These are phyloP conservation scores for Buteo buteo DNA, from an alignment of 2,113 vertebrate species.

Conservation along the genomic window DNA sequence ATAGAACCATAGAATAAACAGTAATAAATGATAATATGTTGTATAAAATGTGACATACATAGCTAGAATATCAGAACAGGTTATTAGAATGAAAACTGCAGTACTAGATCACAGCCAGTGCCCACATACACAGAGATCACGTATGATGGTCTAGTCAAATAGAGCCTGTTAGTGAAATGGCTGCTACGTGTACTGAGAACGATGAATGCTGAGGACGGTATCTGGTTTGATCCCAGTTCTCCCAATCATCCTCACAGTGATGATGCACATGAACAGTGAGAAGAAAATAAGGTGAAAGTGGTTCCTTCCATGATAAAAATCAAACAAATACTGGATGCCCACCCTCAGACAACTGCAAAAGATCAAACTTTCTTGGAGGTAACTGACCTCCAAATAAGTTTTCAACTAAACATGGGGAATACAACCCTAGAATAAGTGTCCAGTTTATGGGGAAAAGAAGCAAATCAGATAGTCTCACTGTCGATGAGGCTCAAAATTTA, in stretches of 20 bases:
- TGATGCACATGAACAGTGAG: neutral
- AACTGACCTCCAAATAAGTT: neutral
- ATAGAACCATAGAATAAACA: neutral
- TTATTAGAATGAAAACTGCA: neutral
- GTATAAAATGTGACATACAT: neutral
- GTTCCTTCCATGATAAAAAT: neutral
- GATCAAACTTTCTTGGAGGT: neutral
- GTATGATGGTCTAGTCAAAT: neutral
- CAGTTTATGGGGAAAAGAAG: neutral
- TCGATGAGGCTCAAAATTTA: neutral
- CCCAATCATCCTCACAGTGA: neutral
- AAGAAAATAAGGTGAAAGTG: neutral
- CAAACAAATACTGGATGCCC: neutral
- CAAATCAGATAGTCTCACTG: neutral
- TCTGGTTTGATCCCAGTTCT: neutral
- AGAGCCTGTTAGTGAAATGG: neutral
- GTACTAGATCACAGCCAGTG: neutral
- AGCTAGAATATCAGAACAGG: neutral
- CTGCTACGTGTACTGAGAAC: accelerated
- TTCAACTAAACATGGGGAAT: neutral
- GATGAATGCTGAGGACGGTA: neutral
- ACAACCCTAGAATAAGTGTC: neutral
- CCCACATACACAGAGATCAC: neutral
- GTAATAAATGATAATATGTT: neutral
- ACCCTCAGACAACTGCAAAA: neutral